Percentiles rank a stretch among this genome's conserved stretches.
Evolutionary conservation across 1,140 invertebrate genomes (phyloP).

Genomic region (fruit fly (Drosophila melanogaster)): Release_6_plus_ISO1_MT NT_033779.5:10037001-10037500

Average conservation of each 20-base stretch:
- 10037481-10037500: constrained; percentile 75
- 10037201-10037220: constrained; percentile 95
- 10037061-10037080: constrained; percentile 91
- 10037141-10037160: constrained; percentile 81
- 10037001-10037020: constrained; percentile 90
- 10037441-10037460: constrained; percentile 65
- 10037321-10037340: constrained; percentile 17
- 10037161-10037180: constrained; percentile 89
- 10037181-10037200: constrained; percentile 95
- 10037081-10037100: not conserved
- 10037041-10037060: constrained; percentile 95
- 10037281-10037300: constrained; percentile 86
- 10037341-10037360: not conserved
- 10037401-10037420: constrained; percentile 64
- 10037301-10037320: constrained; percentile 51
- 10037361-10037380: no score
- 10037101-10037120: constrained; percentile 38
- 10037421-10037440: constrained; percentile 67
- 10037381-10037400: constrained; percentile 19
- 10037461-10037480: constrained; percentile 67
- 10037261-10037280: constrained; percentile 90
- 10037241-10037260: constrained; percentile 94
- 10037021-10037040: constrained; percentile 94
- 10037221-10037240: constrained; percentile 93
- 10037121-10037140: constrained; percentile 5